Conservation (phyloP, 2,797 vertebrate species). For the Alcedo quadribrachys region DNA sequence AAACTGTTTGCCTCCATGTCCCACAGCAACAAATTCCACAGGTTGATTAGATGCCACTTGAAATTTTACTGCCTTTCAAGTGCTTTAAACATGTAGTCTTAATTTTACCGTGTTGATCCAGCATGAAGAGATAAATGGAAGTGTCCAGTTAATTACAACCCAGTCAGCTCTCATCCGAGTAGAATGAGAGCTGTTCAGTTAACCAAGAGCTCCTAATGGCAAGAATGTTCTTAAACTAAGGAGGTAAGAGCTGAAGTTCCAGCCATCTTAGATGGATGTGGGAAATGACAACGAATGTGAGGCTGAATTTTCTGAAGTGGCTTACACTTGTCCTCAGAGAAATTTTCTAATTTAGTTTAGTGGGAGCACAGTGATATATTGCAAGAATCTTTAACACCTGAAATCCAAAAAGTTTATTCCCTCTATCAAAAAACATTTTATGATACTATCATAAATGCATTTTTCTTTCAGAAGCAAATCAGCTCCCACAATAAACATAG, state of each 20-base stretch:
- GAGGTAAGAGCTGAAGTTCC: neutral
- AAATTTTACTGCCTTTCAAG: constrained; percentile 28
- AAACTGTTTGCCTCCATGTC: constrained; percentile 35
- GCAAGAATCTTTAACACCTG: neutral
- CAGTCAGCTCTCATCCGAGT: neutral
- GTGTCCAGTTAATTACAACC: neutral
- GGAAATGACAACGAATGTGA: neutral
- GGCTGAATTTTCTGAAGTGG: neutral
- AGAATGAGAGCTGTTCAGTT: neutral
- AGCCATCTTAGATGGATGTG: neutral
- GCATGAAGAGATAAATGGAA: neutral
- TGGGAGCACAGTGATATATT: neutral
- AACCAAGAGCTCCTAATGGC: neutral
- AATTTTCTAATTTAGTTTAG: neutral
- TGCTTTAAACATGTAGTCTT: neutral
- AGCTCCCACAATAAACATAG: neutral
- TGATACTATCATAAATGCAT: neutral
- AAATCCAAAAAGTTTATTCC: neutral
- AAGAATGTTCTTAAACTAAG: neutral
- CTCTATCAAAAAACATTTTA: neutral
- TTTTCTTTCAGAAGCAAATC: neutral
- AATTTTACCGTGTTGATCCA: neutral
- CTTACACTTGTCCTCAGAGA: neutral
- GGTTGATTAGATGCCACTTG: constrained; percentile 47
- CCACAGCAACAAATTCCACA: constrained; percentile 65